Base-by-base conservation (phyloP, 2,888 invertebrate species). In the Acrobasis suavella region DNA sequence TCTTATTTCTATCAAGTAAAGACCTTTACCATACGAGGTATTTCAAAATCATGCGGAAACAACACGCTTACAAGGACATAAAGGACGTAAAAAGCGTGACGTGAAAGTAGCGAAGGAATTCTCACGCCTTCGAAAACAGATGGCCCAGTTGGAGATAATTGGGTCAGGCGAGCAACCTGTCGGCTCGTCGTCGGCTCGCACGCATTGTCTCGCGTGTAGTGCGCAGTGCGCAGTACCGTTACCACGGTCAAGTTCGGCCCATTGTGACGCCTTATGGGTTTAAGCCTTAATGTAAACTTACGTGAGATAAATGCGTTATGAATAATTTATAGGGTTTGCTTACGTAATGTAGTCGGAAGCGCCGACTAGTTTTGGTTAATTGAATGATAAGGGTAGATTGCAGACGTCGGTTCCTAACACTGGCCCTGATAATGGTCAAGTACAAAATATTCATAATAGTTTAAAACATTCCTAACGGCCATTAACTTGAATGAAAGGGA, bases 151-250 rank as follows among this genome's bases (percentile, higher is more conserved):
- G 76, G 77, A 75, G 81, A 87, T 90, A 91, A 91, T 91, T 91
- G 83, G 91, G 92, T 91, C 89, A 91, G 85, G 77, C 88, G 88
- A 88, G 87, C 89, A 91, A 91, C 91, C 92, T 91, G 91, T 81
- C 81, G 81, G 76, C 75, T 73, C 32, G 32, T 73, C 32, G 32
- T 32, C 32, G 32, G 79, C 82, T 85, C 83, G 80, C 87, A 87
- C 89, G 89, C 89, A 89, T 91, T 90, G 90, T 89, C 84, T 89
- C 80, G 85, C 80, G 81, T 72, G 78, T 76, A 73, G 69, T 69
- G 76, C 74, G 74, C 75, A n/a, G 42, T 22, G 78, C 75, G 68
- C 78, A 49, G 82, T 89, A 85, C 91, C 91, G 91, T 91, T 91
- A 91, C 67, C 77, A 77, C 87, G 89, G 89, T 89, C 89, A 90